Percentiles rank a stretch among this genome's conserved stretches.
Conservation (phyloP, 2,797 vertebrate species). For the Fringilla coelebs region DNA sequence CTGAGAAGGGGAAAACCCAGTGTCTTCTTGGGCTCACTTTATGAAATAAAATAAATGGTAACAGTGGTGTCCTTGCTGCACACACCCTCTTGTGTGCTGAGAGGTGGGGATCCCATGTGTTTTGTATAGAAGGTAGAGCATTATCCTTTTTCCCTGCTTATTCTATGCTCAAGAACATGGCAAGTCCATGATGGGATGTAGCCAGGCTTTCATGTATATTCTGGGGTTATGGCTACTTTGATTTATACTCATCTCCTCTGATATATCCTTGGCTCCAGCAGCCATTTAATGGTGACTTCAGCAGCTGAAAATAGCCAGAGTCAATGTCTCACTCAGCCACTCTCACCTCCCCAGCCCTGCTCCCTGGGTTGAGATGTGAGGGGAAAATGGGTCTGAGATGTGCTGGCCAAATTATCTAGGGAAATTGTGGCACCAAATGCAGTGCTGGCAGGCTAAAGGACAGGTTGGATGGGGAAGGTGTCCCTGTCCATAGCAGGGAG, state of each 20-base stretch:
- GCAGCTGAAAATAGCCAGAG: constrained; percentile 30
- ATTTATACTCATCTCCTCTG: neutral
- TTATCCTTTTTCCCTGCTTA: neutral
- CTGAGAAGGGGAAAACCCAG: neutral
- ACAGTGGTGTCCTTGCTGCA: neutral
- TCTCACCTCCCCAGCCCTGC: neutral
- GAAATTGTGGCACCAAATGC: neutral
- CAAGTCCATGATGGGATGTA: neutral
- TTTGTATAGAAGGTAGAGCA: neutral
- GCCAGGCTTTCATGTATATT: neutral
- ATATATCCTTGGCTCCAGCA: constrained; percentile 15
- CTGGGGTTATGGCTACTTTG: neutral
- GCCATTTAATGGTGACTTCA: constrained; percentile 31
- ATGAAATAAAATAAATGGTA: neutral
- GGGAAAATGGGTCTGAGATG: neutral
- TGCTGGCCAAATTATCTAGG: neutral
- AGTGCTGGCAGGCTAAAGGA: neutral
- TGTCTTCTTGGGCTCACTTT: neutral
- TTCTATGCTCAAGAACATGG: neutral
- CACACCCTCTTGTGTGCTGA: neutral
- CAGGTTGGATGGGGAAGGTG: neutral
- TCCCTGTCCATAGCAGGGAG: neutral
- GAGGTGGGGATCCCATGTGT: neutral
- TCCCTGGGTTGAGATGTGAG: neutral
- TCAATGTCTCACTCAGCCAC: neutral